Evolutionary conservation across 2,888 invertebrate species (phyloP), one percentile per base, ranked within the genome.

Genomic region (Xanthia togata): DNA sequence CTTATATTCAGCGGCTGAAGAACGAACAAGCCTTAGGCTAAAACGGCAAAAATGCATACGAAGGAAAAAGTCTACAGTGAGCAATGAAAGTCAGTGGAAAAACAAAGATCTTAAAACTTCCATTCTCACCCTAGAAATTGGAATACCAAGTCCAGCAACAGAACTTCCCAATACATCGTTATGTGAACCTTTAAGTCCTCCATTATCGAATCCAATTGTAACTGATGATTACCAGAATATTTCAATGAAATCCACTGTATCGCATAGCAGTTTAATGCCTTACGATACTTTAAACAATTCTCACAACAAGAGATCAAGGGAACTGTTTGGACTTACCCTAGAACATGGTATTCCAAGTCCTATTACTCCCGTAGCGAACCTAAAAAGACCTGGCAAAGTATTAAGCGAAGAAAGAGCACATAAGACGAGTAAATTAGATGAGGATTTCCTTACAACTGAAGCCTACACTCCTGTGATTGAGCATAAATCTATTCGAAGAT

Each of bases 1-100:
- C 85, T 89, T 96, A 70, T 93, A 92, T 82, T 85, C 90, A 4
- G 89, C 90, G 14, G 88, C 92, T 44, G 90, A 90, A 73, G 93
- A 93, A 81, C 91, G 91, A 9, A 89, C 90, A 11, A 95, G 95
- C 82, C 88, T 94, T 11, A 93, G 95, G 76, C 90, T 97, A 55
- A 97, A 96, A 90, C 93, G 97, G 35, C 97, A 97, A 89, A 96
- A 94, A 84, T 97, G 97, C 86, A 97, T 97, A 26, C 93, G 97
- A 5, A 94, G 97, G 81, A 96, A 97, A 85, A 97, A 96, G 82
- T 96, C 95, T 4, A 95, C 95, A 23, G 93, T 94, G 0, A 96
- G 96, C 75, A 95, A 94, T 50, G 96, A 96, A 70, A 96, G 95
- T 78, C 88, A 92, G 65, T 93, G 92, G 88, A 94, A 92, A 82